Base-by-base conservation (phyloP, 2,797 vertebrate species). In the Smutsia temminckii region DNA sequence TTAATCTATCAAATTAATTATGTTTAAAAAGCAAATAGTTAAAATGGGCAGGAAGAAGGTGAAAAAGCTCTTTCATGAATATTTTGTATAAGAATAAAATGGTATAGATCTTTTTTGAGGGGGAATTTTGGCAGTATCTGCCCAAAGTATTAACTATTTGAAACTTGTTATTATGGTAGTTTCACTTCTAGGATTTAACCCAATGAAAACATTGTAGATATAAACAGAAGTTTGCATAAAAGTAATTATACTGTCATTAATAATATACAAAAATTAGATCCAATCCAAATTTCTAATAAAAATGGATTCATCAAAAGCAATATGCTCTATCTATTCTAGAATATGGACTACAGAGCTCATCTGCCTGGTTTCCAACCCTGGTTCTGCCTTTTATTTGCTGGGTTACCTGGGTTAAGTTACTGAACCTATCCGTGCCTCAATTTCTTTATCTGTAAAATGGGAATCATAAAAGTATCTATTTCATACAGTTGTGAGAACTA, bases 361-460 rank as follows among this genome's bases (percentile, higher is more conserved):
- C 29, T 46, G 37, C 17, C 37, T 61, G 25, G 12, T 6, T 49
- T 89, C 32, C 13, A 57, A 34, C 1, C 37, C 57, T 61, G 42
- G 55, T 18, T 95, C 16, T 75, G 40, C 17, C 1, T 59, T 66
- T 71, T 51, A 25, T 10, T 37, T 77, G 7, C 55, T 92, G 34
- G 21, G 25, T 53, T 69, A 51, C 14, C 9, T 8, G 20, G 23
- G 32, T 91, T 40, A 69, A 74, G 11, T 42, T 53, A 55, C 21
- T 57, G 18, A 89, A 89, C 1, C n/a, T 74, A 37, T 89, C 63
- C 75, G 17, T 84, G 81, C 42, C 66, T 90, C 21, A 64, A 6
- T 63, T 92, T 95, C 32, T 63, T 91, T 34, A 72, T 37, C 20
- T 61, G 42, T 79, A 79, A 86, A 95, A 29, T 51, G 21, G 72